phyloP scores from a whole-genome alignment of 30 jellyfish, hydroid and myxozoan genomes.

The Sanderia malayensis region DNA sequence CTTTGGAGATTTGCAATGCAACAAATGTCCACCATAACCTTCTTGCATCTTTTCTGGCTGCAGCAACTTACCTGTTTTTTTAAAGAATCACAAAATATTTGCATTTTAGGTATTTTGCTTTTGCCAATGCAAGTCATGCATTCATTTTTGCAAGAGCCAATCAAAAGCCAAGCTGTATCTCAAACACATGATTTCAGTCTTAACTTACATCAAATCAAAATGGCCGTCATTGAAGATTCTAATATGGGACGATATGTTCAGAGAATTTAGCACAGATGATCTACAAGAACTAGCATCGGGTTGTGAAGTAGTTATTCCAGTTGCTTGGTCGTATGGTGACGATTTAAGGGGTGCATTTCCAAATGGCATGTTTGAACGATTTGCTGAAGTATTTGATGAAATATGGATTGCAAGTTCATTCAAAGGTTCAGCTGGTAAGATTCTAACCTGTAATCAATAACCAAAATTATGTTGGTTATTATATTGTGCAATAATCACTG shows the following conservation, averaged over 20 bases:
- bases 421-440: constrained; percentile 88
- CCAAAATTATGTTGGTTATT: neutral
- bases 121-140: constrained; percentile 85
- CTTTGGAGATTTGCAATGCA: too few relatives aligned
- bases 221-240: constrained; percentile 58
- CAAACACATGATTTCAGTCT: constrained; percentile 76
- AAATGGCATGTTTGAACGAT: constrained; percentile 78
- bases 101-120: constrained; percentile 75
- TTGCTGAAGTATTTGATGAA: constrained; percentile 83
- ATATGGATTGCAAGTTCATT: constrained; percentile 96
- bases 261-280: constrained; percentile 75
- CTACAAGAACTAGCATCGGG: constrained; percentile 65
- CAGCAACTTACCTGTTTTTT: too few relatives aligned
- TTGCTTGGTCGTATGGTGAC: constrained; percentile 94
- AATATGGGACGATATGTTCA: constrained; percentile 97
- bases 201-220: constrained; percentile 41
- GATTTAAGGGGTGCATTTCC: constrained; percentile 73
- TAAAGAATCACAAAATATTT: neutral
- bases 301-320: constrained; percentile 61
- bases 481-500: too few relatives aligned
- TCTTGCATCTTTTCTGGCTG: too few relatives aligned
- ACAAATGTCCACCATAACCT: too few relatives aligned
- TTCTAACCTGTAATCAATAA: too few relatives aligned
- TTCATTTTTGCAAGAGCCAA: constrained; percentile 40
- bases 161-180: constrained; percentile 58